Evolutionary conservation across 1,140 invertebrate species (phyloP).

Genomic region (Venturia canescens): DNA sequence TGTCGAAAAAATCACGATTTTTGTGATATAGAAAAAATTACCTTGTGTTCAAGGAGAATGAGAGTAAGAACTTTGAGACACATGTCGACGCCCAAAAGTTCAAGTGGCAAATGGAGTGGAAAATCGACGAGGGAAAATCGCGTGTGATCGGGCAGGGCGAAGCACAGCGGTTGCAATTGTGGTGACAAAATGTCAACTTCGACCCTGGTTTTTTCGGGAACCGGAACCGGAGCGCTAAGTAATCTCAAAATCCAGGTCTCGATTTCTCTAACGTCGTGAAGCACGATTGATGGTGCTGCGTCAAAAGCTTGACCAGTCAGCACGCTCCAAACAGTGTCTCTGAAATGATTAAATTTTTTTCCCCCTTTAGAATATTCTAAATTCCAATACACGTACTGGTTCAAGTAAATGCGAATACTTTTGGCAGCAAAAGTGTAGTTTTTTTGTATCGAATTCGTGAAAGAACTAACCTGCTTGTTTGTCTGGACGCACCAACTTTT

Average conservation of each 20-base stretch:
- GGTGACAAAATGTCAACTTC: constrained; percentile 95
- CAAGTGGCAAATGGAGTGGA: constrained; percentile 97
- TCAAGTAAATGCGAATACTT: too few relatives aligned
- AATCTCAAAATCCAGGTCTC: constrained; percentile 98
- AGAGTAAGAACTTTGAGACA: constrained; percentile 97
- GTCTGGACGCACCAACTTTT: constrained; percentile 92
- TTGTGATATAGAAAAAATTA: constrained; percentile 68
- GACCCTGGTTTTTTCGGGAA: constrained; percentile 96
- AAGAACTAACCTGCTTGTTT: constrained; percentile 83
- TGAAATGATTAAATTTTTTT: too few relatives aligned
- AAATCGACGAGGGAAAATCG: constrained; percentile 98
- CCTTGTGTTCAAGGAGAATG: constrained; percentile 98
- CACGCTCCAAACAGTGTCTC: constrained; percentile 95
- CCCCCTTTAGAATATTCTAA: too few relatives aligned
- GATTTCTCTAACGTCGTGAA: constrained; percentile 97
- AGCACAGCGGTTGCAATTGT: constrained; percentile 91
- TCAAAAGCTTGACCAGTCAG: constrained; percentile 87
- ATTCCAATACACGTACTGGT: constrained; percentile 15
- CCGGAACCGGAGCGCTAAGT: constrained; percentile 97
- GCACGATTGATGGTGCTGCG: constrained; percentile 89
- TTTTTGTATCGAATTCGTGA: background rate
- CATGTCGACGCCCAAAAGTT: constrained; percentile 97
- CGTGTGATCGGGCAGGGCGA: constrained; percentile 98
- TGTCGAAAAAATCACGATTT: too few relatives aligned
- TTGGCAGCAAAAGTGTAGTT: too few relatives aligned